Evolutionary conservation across 2,888 invertebrate genomes (phyloP).

Genomic region (Hypselothyrea guttata): DNA sequence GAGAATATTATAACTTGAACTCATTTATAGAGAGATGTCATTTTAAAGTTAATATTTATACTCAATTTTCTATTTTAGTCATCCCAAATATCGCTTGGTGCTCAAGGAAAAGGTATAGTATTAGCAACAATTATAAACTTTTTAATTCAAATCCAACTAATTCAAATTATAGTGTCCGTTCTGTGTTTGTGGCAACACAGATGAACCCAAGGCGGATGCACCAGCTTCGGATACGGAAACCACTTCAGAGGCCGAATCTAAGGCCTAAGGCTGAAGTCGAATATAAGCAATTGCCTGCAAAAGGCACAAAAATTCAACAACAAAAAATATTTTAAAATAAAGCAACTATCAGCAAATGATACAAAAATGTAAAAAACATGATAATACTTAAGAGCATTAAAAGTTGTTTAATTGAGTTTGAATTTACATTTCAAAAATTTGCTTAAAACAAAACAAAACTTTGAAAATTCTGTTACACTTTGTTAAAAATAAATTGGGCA

Average conservation of each 20-base stretch:
- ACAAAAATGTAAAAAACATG: conserved; percentile 43
- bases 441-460: not conserved
- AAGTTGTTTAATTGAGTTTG: conserved; percentile 1
- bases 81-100: conserved; percentile 85
- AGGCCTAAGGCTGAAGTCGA: conserved; percentile 61
- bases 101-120: conserved; percentile 83
- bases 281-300: conserved; percentile 48
- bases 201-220: conserved; percentile 79
- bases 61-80: conserved; percentile 77
- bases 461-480: too few species aligned
- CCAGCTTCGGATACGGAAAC: conserved; percentile 79
- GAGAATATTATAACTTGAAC: too few species aligned
- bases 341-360: conserved; percentile 39
- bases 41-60: not conserved
- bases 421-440: not conserved
- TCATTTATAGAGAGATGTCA: too few species aligned
- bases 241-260: conserved; percentile 78
- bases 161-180: conserved; percentile 83
- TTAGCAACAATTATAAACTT: not conserved
- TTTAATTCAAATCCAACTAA: not conserved
- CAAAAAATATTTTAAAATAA: conserved; percentile 5
- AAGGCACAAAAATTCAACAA: conserved; percentile 39
- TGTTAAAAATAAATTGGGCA: too few species aligned
- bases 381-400: too few species aligned
- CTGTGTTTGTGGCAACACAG: conserved; percentile 80